Evolutionary conservation across 1,140 invertebrate genomes (phyloP), one percentile per base, ranked within the genome.

Genomic region (Macrotrachela quadricornifera): DNA sequence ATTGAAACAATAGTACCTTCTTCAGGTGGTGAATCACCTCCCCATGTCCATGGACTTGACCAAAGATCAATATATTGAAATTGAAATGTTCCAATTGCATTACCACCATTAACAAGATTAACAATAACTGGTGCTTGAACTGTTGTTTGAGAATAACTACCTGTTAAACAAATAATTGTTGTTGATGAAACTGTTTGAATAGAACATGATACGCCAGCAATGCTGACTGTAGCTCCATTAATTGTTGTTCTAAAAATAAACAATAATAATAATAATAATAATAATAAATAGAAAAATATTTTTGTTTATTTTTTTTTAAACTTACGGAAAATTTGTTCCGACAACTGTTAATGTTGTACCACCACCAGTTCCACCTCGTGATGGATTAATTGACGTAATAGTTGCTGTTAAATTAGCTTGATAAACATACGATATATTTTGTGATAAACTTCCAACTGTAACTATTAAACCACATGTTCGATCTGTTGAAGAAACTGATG

Each of bases 1-100:
- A 68, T 63, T 21, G 66, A 59, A 15, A 67, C 64, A 18, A 68
- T 50, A 46, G 66, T 64, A 16, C 64, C 65, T 12, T 58, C 59
- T 18, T 39, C 47, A 10, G 66, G 66, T 3, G 56, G 51, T 15
- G 41, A n/a, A 18, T 50, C 37, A 13, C 58, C 60, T 15, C 57
- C 58, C 62, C 64, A 66, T 8, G 63, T 60, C 30, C 39, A 58
- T 15, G 36, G n/a, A 11, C 60, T 61, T 17, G 60, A 62, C 63
- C 63, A 66, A 0, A 57, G 51, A 49, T 65, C 62, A 13, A 64
- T 53, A 49, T 66, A 66, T 45, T 53, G 18, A 45, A 59, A 64
- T 17, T 41, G 10, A 11, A 40, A 37, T 13, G 11, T 36, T 37
- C 36, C 51, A 6, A 30, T 30, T 2, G 21, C 21, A 30, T 30